phyloP scores from a whole-genome alignment of 2,113 vertebrate species.

The Halichoeres trimaculatus region DNA sequence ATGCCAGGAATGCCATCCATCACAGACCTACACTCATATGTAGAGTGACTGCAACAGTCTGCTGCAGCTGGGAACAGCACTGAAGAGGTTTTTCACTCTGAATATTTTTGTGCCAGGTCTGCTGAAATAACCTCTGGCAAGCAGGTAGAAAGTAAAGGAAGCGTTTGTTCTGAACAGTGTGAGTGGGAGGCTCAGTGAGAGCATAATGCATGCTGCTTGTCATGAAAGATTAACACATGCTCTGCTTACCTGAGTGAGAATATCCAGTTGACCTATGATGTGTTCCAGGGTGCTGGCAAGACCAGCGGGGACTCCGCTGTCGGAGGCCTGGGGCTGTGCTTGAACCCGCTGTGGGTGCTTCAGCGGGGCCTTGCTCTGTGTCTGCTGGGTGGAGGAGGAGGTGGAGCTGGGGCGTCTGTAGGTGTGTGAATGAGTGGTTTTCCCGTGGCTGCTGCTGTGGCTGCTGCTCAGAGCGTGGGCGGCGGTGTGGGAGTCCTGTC shows the following conservation, averaged over 20 bases:
- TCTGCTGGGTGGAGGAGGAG: conserved; percentile 59
- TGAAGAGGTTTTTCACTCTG: neutral
- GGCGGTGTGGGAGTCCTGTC: conserved; percentile 59
- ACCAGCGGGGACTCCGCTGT: conserved; percentile 70
- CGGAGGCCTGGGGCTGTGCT: conserved; percentile 51
- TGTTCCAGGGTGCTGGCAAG: conserved; percentile 89
- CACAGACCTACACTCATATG: neutral
- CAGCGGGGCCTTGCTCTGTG: conserved; percentile 4
- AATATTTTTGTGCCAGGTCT: conserved; percentile 1
- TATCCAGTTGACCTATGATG: conserved; percentile 92
- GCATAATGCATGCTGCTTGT: conserved; percentile 35
- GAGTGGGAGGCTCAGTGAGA: conserved; percentile 42
- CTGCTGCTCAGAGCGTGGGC: conserved; percentile 36
- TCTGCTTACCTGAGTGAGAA: conserved; percentile 93
- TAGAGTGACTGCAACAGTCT: neutral
- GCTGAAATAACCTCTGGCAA: conserved; percentile 30
- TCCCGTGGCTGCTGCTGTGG: conserved; percentile 39
- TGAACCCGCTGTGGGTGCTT: conserved; percentile 34
- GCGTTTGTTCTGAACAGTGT: conserved; percentile 53
- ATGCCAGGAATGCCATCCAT: conserved; percentile 3
- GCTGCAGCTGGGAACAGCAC: conserved; percentile 2
- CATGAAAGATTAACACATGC: conserved; percentile 39
- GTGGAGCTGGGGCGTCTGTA: conserved; percentile 31
- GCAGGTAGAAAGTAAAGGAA: conserved; percentile 39
- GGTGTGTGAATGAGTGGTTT: conserved; percentile 27